Percentiles rank a stretch among this genome's conserved stretches.
These are phyloP conservation scores for Solenopsis fugax DNA, from an alignment of 1,140 invertebrate species.

Conservation along the genomic window DNA sequence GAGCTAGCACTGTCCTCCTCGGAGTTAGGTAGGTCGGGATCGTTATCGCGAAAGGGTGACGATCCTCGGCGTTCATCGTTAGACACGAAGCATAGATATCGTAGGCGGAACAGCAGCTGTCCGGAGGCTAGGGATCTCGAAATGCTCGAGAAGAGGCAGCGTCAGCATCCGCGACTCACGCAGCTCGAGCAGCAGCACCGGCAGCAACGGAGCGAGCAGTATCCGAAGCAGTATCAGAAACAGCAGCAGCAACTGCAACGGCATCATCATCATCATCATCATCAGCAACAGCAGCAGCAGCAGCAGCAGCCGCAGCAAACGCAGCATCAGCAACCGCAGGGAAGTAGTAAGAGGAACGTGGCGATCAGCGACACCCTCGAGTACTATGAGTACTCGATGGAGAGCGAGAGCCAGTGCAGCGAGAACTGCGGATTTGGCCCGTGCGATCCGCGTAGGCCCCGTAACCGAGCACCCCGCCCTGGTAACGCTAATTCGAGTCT, in stretches of 20 bases:
- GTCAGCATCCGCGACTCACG: constrained; percentile 39
- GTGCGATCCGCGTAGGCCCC: constrained; percentile 86
- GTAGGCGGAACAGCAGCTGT: constrained; percentile 84
- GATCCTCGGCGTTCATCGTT: constrained; percentile 65
- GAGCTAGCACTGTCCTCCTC: constrained; percentile 71
- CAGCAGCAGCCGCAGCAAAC: constrained; percentile 29
- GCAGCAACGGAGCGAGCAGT: constrained; percentile 20
- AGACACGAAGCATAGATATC: constrained; percentile 72
- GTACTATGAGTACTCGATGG: constrained; percentile 87
- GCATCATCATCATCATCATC: constrained; percentile 9
- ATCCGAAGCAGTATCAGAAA: constrained; percentile 23
- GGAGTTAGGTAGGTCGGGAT: constrained; percentile 72
- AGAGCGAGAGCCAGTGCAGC: constrained; percentile 86
- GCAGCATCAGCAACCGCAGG: constrained; percentile 73
- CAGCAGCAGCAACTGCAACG: constrained; percentile 50
- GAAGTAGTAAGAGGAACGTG: constrained; percentile 85
- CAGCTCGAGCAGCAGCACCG: constrained; percentile 21
- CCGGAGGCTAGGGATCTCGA: constrained; percentile 82
- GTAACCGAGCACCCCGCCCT: constrained; percentile 86
- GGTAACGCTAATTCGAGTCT: constrained; percentile 87
- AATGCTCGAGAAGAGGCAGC: constrained; percentile 74
- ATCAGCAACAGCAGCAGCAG: constrained; percentile 40
- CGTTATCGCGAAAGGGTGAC: constrained; percentile 67
- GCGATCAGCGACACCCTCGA: constrained; percentile 86
- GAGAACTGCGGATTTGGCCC: constrained; percentile 87